These are phyloP conservation scores for Perithous albicinctus DNA, from an alignment of 2,888 invertebrate species.

Conservation along the genomic window DNA sequence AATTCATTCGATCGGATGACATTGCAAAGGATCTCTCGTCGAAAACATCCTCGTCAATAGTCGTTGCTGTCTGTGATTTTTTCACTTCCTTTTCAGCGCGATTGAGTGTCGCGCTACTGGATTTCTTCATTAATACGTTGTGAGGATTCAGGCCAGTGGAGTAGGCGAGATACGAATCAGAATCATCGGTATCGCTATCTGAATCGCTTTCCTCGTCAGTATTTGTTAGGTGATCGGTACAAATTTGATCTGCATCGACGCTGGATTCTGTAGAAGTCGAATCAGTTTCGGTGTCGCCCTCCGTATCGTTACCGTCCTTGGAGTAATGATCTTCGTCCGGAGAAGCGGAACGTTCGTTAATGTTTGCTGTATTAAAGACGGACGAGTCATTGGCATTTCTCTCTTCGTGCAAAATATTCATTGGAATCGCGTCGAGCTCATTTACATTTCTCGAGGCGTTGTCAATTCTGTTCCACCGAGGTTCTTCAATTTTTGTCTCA, in stretches of 20 bases:
- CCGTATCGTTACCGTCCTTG: slow-evolving; percentile 5
- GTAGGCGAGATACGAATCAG: slow-evolving; percentile 80
- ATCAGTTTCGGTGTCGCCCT: slow-evolving; percentile 18
- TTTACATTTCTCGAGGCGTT: slow-evolving; percentile 20
- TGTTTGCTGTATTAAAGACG: background rate
- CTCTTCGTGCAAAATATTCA: slow-evolving; percentile 65
- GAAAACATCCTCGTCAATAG: slow-evolving; percentile 13
- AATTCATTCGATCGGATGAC: slow-evolving; percentile 65
- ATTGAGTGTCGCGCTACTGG: slow-evolving; percentile 6
- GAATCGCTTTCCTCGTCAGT: slow-evolving; percentile 51
- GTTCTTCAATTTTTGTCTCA: background rate
- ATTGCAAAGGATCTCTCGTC: slow-evolving; percentile 39
- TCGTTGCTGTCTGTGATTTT: slow-evolving; percentile 29
- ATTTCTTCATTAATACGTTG: background rate
- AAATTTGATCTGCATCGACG: slow-evolving; percentile 51
- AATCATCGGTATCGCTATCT: slow-evolving; percentile 68
- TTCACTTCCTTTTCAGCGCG: background rate
- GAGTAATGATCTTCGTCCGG: background rate
- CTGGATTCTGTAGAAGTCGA: slow-evolving; percentile 57
- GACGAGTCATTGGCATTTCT: slow-evolving; percentile 14
- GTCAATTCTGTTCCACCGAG: slow-evolving; percentile 53
- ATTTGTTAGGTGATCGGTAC: slow-evolving; percentile 12
- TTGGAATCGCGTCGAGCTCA: slow-evolving; percentile 20
- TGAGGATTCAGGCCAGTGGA: slow-evolving; percentile 76
- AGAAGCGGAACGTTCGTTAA: background rate